These are phyloP conservation scores for Apus apus DNA, from an alignment of 2,113 vertebrate species.

Conservation along the genomic window DNA sequence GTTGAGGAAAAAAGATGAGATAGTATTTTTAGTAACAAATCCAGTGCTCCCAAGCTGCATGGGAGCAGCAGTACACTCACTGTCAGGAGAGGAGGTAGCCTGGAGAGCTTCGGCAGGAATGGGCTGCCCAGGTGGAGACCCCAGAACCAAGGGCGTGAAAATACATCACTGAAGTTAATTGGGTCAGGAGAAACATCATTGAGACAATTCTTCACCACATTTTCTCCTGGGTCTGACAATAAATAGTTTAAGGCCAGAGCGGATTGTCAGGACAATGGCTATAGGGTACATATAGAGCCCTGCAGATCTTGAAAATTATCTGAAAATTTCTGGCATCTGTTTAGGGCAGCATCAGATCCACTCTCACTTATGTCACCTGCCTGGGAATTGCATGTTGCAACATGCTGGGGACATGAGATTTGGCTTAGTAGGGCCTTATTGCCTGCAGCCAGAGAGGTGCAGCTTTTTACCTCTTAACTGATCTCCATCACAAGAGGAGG, in stretches of 20 bases:
- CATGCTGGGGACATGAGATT: fast-evolving
- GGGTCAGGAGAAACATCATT: not conserved
- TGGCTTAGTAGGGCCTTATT: not conserved
- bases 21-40: not conserved
- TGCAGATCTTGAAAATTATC: not conserved
- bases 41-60: not conserved
- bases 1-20: not conserved
- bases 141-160: not conserved
- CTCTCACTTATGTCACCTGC: not conserved
- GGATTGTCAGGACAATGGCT: not conserved
- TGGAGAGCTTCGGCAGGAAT: not conserved
- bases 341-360: not conserved
- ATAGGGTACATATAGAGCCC: fast-evolving
- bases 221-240: not conserved
- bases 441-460: not conserved
- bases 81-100: not conserved
- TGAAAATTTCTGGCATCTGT: not conserved
- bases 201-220: not conserved
- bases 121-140: not conserved
- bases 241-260: not conserved
- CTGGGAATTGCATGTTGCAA: not conserved
- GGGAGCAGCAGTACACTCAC: not conserved
- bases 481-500: not conserved
- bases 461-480: not conserved
- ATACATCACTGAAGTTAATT: not conserved